Evolutionary conservation across 2,797 vertebrate species (phyloP), one percentile per base, ranked within the genome.

Genomic region (Chrysocyon brachyurus): DNA sequence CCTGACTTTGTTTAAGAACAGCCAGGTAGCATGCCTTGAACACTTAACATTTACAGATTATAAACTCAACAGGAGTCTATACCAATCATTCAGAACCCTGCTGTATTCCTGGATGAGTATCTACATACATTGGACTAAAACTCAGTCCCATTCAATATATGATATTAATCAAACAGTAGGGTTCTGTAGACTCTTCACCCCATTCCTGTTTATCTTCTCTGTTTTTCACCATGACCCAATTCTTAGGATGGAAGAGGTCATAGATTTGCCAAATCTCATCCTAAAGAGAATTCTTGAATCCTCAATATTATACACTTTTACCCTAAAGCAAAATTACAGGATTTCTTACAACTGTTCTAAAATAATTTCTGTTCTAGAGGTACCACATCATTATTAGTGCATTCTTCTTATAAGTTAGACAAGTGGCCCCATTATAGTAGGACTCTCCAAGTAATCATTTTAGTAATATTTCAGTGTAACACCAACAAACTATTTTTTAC

Each of bases 81-180:
- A 93, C 33, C 89, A 87, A 83, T 94, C 87, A 90, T 96, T 97
- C 77, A 82, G 92, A 97, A 94, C 66, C 56, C 86, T 83, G 93
- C 86, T 94, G 91, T 54, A 78, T 6, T 96, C 61, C 72, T 98
- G 92, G 92, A 96, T 90, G 54, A 90, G 28, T 61, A 54, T 83
- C n/a, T 72, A 10, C 17, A 52, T 68, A 36, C 73, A 61, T 12
- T 94, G 78, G 89, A 91, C 52, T 66, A 94, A 95, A 97, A 63
- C 17, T 87, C 56, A 59, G 12, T 89, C 12, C 26, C 26, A 54
- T 78, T 91, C 73, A 92, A 40, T 81, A 57, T 91, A 64, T 68
- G 79, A 87, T 94, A 95, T 96, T 93, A 97, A 96, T 98, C 96
- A 98, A 97, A 84, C 93, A 91, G 94, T 54, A 96, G 89, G 70